A percentile compares a stretch with the other conserved stretches of the same genome.
phyloP scores from a whole-genome alignment of 2,888 invertebrate genomes.

The Pardosa pseudoannulata region DNA sequence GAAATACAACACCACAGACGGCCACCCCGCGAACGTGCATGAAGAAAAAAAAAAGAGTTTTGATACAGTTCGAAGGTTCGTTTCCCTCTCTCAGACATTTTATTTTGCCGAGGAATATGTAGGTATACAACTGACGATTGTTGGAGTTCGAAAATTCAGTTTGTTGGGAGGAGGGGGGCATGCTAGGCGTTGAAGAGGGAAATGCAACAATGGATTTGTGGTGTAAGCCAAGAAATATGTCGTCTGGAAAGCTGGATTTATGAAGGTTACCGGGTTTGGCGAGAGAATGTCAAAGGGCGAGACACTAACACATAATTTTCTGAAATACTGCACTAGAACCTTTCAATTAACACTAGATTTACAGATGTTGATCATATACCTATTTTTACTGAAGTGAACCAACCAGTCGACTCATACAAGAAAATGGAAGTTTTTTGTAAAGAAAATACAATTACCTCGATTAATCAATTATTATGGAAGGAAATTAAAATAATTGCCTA shows the following conservation, averaged over 20 bases:
- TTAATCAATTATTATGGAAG: no score
- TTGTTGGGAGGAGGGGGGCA: not conserved
- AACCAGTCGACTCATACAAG: no score
- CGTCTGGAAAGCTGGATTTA: not conserved
- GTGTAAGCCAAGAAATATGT: constrained; percentile 1
- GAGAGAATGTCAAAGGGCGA: not conserved
- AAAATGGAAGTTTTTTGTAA: no score
- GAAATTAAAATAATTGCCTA: no score
- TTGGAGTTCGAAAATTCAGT: constrained; percentile 5
- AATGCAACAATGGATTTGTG: constrained; percentile 3
- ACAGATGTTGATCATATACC: no score
- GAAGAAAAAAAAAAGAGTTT: constrained; percentile 16
- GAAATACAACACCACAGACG: constrained; percentile 44
- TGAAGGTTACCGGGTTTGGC: not conserved
- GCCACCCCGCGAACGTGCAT: not conserved
- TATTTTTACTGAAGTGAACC: no score
- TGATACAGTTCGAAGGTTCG: constrained; percentile 1
- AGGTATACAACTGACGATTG: constrained; percentile 4
- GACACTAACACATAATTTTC: no score
- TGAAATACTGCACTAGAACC: no score
- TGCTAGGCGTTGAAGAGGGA: constrained; percentile 9
- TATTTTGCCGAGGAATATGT: constrained; percentile 6
- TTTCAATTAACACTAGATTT: no score
- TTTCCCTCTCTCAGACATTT: not conserved
- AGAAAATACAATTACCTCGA: no score